These are phyloP conservation scores for Erpornis zantholeuca DNA, from an alignment of 2,113 vertebrate genomes.

Conservation along the genomic window DNA sequence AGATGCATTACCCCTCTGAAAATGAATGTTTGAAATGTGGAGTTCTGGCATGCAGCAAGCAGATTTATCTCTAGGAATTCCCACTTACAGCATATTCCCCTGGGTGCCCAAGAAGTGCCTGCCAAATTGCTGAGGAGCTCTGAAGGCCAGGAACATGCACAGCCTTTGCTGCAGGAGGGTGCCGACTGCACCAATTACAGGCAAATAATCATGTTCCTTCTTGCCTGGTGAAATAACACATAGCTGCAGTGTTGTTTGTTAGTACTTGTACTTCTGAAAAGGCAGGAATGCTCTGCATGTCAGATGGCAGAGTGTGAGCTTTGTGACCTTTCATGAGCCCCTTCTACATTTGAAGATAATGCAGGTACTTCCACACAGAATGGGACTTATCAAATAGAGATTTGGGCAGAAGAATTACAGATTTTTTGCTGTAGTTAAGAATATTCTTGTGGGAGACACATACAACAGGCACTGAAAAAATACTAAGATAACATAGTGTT, in stretches of 20 bases:
- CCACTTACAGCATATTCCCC: slow-evolving; percentile 21
- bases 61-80: slow-evolving; percentile 61
- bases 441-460: background rate
- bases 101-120: slow-evolving; percentile 3
- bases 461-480: background rate
- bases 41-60: background rate
- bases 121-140: background rate
- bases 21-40: slow-evolving; percentile 27
- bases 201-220: slow-evolving; percentile 37
- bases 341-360: background rate
- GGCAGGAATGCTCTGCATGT: background rate
- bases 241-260: background rate
- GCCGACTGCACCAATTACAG: background rate
- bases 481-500: background rate
- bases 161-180: background rate
- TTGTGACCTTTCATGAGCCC: background rate
- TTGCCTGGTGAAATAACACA: background rate
- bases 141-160: background rate
- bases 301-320: background rate
- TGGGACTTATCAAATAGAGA: background rate
- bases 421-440: background rate
- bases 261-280: slow-evolving; percentile 7
- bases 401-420: background rate
- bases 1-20: background rate
- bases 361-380: background rate